Evolutionary conservation across 2,113 vertebrate species (phyloP).

Genomic region (Platysternon megacephalum): DNA sequence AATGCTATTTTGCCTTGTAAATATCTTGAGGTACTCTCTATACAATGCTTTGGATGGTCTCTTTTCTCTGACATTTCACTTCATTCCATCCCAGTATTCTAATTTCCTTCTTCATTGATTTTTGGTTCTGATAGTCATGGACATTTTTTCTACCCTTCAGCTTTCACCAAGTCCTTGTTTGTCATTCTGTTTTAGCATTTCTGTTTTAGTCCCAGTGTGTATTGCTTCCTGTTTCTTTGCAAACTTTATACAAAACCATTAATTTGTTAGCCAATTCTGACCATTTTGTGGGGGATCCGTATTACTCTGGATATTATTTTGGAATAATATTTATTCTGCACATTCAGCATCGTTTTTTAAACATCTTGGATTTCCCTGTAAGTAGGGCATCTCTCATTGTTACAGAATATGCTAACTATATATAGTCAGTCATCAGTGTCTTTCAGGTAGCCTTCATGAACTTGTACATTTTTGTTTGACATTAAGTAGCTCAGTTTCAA

Average conservation of each 20-base stretch:
- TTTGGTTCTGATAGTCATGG: constrained; percentile 16
- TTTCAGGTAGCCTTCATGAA: background rate
- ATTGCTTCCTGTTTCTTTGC: constrained; percentile 45
- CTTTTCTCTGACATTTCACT: constrained; percentile 17
- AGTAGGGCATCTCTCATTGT: background rate
- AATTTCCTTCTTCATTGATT: constrained; percentile 32
- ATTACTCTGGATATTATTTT: background rate
- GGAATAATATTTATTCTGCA: background rate
- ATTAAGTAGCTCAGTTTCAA: background rate
- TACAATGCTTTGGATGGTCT: background rate
- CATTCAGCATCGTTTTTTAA: background rate
- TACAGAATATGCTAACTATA: background rate
- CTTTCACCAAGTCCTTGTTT: constrained; percentile 16
- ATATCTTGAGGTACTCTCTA: background rate
- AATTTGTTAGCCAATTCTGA: background rate
- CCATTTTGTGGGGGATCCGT: background rate
- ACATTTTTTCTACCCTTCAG: background rate
- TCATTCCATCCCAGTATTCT: background rate
- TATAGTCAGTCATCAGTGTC: background rate
- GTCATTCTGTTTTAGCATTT: constrained; percentile 36
- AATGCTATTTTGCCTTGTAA: background rate
- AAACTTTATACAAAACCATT: constrained; percentile 11
- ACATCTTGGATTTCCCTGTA: background rate
- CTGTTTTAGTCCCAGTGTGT: background rate
- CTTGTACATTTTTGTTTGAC: background rate